Conservation (phyloP, 2,113 vertebrate genomes). For the Macaca mulatta region DNA sequence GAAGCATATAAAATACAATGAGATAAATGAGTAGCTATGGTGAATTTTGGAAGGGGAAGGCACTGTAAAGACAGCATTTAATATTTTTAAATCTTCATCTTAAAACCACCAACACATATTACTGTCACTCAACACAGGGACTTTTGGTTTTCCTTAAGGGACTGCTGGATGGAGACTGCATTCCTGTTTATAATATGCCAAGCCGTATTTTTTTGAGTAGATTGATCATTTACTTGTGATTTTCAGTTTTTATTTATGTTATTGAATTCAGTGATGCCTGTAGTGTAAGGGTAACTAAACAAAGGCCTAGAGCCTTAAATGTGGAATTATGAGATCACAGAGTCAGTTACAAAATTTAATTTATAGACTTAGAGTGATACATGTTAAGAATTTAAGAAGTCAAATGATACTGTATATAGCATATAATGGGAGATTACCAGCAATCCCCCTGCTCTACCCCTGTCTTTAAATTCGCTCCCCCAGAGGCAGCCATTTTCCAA, state of each 20-base stretch:
- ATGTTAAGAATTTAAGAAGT: not conserved
- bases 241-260: not conserved
- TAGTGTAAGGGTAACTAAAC: not conserved
- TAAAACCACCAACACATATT: not conserved
- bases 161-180: not conserved
- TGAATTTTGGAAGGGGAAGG: not conserved
- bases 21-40: not conserved
- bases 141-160: not conserved
- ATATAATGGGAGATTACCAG: not conserved
- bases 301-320: not conserved
- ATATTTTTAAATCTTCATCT: not conserved
- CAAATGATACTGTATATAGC: not conserved
- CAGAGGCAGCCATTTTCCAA: not conserved
- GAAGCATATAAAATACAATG: not conserved
- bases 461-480: not conserved
- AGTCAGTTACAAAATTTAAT: not conserved
- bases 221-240: not conserved
- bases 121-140: not conserved
- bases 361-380: not conserved
- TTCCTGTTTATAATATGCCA: not conserved
- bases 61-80: not conserved
- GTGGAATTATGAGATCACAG: not conserved
- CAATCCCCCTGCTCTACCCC: not conserved
- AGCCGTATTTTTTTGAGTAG: not conserved
- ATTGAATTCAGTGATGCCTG: not conserved